Base-by-base conservation (phyloP, 2,888 invertebrate species). In the Chalcosyrphus nemorum region DNA sequence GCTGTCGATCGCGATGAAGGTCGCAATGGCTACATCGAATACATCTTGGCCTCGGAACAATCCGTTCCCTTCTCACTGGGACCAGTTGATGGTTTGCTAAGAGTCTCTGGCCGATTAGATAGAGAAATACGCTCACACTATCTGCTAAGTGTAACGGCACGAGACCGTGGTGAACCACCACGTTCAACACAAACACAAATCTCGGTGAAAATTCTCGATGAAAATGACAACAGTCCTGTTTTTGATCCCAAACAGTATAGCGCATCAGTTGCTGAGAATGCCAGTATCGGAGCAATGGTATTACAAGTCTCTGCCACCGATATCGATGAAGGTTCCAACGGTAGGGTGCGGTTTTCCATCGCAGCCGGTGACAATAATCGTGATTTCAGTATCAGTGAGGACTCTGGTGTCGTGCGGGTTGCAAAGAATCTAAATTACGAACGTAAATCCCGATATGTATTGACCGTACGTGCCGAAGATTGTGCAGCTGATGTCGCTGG, bases 371-470 rank as follows among this genome's bases (percentile, higher is more conserved):
- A 98, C 92, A 95, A 95, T 77, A 97, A 97, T 91, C 94, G 97
- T 84, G 97, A 98, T 91, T 97, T 98, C 89, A 96, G 95, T 89
- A 97, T 98, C 86, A 96, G 96, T 86, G 97, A 98, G 92, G 97
- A 98, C 90, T 95, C 96, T 5, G 98, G 98, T 0, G 94, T 97
- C 43, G 95, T 99, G 13, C 93, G 97, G 81, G 97, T 98, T 4
- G 97, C 97, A 29, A 97, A 98, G 92, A 97, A 97, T 90, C 93
- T 99, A 21, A 98, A 99, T 92, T 98, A 95, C 91, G 98, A 99
- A 92, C 93, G 98, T 35, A 96, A 96, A 89, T 94, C 95, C 47
- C 94, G 95, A 24, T 98, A 98, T 90, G 92, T 95, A 43, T 92
- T 99, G 86, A 96, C 94, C 0, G 95, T 99, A 29, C 94, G 95